Evolutionary conservation across 2,888 invertebrate genomes (phyloP).

Genomic region (Quadroppia sp.): DNA sequence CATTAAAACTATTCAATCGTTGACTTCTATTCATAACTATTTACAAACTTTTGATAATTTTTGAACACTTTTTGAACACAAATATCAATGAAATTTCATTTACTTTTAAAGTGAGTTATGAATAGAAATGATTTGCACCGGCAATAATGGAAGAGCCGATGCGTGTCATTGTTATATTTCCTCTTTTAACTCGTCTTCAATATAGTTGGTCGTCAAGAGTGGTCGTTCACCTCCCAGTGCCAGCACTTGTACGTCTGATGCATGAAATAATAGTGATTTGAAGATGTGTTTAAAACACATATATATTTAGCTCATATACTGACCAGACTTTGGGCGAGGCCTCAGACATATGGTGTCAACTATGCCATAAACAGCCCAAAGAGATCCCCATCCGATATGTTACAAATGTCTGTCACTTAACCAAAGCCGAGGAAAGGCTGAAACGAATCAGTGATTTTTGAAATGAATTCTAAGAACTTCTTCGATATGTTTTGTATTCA

Average conservation of each 20-base stretch:
- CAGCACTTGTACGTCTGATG: background rate
- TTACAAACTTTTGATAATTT: background rate
- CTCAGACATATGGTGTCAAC: background rate
- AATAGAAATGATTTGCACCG: background rate
- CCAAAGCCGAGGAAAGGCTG: too few species aligned
- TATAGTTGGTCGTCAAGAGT: conserved; percentile 1
- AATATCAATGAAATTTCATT: conserved; percentile 1
- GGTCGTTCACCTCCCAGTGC: conserved; percentile 9
- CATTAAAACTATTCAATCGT: background rate
- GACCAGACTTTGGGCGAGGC: conserved; percentile 1
- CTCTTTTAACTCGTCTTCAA: conserved; percentile 16
- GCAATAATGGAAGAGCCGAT: background rate
- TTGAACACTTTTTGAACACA: background rate
- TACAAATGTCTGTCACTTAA: too few species aligned
- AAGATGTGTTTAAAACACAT: background rate
- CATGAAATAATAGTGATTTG: conserved; percentile 24
- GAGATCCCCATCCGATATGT: too few species aligned
- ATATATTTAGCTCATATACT: background rate
- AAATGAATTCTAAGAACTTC: too few species aligned
- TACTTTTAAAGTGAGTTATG: background rate
- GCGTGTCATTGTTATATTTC: conserved; percentile 25
- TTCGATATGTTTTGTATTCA: too few species aligned
- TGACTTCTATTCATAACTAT: conserved; percentile 27
- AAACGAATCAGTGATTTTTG: too few species aligned
- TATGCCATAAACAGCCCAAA: too few species aligned